These are phyloP conservation scores for Oreochromis grahami DNA, from an alignment of 2,797 vertebrate genomes.

Conservation along the genomic window DNA sequence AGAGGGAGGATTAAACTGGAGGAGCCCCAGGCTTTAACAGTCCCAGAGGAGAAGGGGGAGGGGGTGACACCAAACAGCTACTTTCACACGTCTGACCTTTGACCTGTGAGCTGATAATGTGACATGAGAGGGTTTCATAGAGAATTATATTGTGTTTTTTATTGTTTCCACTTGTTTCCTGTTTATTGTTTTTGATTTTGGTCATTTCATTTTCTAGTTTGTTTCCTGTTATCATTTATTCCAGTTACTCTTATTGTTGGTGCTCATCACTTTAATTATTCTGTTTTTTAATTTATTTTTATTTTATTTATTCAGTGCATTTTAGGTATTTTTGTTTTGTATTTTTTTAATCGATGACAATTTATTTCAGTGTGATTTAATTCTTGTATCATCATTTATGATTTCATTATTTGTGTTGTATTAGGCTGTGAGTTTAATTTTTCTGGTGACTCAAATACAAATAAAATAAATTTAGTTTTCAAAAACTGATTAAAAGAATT, in stretches of 20 bases:
- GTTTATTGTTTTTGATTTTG: background rate
- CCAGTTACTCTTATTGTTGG: background rate
- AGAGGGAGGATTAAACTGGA: constrained; percentile 4
- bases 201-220: background rate
- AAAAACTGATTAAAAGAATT: background rate
- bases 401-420: accelerated
- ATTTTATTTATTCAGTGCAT: background rate
- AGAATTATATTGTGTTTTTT: background rate
- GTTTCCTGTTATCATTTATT: background rate
- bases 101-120: constrained; percentile 14
- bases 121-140: background rate
- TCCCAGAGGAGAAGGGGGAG: background rate
- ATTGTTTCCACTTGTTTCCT: background rate
- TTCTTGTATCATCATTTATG: background rate
- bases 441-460: background rate
- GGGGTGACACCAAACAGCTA: background rate
- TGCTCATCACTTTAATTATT: background rate
- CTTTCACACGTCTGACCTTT: constrained; percentile 42
- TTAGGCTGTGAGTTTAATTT: background rate
- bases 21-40: background rate
- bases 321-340: accelerated
- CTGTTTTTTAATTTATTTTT: background rate
- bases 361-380: background rate
- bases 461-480: background rate
- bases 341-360: background rate